Base-by-base conservation (phyloP, 2,888 invertebrate species). In the Orthonychiurus folsomi region DNA sequence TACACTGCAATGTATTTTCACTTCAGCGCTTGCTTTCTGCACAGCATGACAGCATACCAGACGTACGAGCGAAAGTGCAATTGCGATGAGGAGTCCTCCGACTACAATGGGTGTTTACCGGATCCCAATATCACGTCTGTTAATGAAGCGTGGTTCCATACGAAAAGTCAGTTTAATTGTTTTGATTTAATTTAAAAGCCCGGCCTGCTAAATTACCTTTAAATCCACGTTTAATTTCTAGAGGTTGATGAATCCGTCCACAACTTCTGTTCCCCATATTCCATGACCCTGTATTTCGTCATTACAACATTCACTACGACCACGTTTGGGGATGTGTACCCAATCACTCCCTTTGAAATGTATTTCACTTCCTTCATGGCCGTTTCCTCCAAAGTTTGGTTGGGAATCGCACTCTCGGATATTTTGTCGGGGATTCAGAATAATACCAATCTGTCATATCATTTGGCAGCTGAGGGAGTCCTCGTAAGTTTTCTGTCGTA, bases 1-100 rank as follows among this genome's bases (percentile, higher is more conserved):
- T 60, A 57, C 23, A 66, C 66, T 3, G n/a, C 59, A n/a, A 56
- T 66, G 15, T 65, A 65, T 26, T 57, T 65, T 58, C 65, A 65
- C 58, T 65, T 65, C 21, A 21, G 57, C 15, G 58, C 62, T 2
- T 65, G 65, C 27, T 20, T 60, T 12, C 28, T 65, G 37, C 63
- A 63, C 21, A 57, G 63, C 2, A 23, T 56, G 2, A 63, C 59
- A n/a, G 52, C 21, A 20, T 52, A 21, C n/a, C 9, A 9, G 3
- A n/a, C 5, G 9, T 23, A 21, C 21, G n/a, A 48, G 48, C 12
- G 48, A 12, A 12, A 12, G 15, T 48, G 48, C 48, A 48, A 48
- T 48, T 48, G 48, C 48, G n/a, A 12, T 15, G n/a, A n/a, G n/a
- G n/a, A n/a, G n/a, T n/a, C n/a, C n/a, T n/a, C n/a, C n/a, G n/a